Conservation (phyloP, 2,888 invertebrate species). For the Epinotia ramella region DNA sequence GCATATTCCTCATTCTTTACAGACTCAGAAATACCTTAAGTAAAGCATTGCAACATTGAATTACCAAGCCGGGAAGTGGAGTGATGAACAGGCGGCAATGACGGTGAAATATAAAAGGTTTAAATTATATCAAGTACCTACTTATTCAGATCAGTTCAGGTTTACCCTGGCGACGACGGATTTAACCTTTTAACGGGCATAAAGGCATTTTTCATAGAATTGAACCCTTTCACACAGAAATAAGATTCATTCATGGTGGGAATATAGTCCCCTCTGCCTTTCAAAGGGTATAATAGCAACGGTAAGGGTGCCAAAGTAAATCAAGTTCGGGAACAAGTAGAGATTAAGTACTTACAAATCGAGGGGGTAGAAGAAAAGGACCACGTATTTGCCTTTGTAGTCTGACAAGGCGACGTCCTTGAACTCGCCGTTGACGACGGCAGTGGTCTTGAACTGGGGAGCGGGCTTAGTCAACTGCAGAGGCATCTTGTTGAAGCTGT, state of each 20-base stretch:
- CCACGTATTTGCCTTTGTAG: slow-evolving; percentile 94
- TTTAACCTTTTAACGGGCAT: no score
- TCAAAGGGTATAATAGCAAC: not conserved
- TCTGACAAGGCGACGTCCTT: slow-evolving; percentile 91
- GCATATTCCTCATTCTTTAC: not conserved
- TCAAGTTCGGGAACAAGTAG: not conserved
- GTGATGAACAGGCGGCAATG: not conserved
- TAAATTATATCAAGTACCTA: not conserved
- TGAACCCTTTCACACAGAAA: no score
- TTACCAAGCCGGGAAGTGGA: not conserved
- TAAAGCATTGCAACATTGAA: not conserved
- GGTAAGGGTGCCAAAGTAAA: not conserved
- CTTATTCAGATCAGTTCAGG: no score
- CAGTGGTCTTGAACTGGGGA: slow-evolving; percentile 91
- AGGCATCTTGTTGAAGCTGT: slow-evolving; percentile 85
- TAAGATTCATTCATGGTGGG: no score
- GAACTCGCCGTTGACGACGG: slow-evolving; percentile 93
- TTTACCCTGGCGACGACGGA: no score
- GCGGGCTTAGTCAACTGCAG: slow-evolving; percentile 89
- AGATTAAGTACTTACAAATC: slow-evolving; percentile 90
- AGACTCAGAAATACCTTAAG: not conserved
- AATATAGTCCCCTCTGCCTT: no score
- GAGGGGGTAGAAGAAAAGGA: slow-evolving; percentile 96
- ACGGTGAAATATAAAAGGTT: not conserved
- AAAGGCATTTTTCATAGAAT: no score